These are phyloP conservation scores for Platypus cylindrus DNA, from an alignment of 2,888 invertebrate species.

Conservation along the genomic window DNA sequence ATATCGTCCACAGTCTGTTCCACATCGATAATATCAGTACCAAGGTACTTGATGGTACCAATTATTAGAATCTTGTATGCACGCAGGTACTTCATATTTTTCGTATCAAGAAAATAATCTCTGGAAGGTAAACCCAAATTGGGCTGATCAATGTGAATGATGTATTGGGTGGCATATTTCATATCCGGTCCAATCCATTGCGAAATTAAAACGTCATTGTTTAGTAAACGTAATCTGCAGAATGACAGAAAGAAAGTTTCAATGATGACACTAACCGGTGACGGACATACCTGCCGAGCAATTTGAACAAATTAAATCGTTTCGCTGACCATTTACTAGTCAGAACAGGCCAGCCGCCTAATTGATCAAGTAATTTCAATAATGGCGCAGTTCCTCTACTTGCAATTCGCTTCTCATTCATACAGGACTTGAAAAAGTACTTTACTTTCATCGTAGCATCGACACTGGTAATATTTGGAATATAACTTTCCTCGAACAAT, in stretches of 20 bases:
- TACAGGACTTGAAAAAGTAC: slow-evolving; percentile 76
- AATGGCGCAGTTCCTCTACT: slow-evolving; percentile 61
- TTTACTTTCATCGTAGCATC: slow-evolving; percentile 72
- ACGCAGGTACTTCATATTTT: slow-evolving; percentile 51
- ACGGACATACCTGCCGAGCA: slow-evolving; percentile 53
- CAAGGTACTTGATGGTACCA: slow-evolving; percentile 59
- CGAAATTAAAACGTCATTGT: slow-evolving; percentile 75
- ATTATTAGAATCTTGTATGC: slow-evolving; percentile 73
- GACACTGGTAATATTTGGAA: slow-evolving; percentile 7
- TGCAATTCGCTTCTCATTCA: slow-evolving; percentile 52
- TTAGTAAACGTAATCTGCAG: slow-evolving; percentile 57
- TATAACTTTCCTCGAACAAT: neutral
- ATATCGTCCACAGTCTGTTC: slow-evolving; percentile 46
- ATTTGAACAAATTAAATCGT: slow-evolving; percentile 57
- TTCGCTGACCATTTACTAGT: slow-evolving; percentile 49
- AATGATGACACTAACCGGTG: no score
- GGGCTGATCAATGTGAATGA: slow-evolving; percentile 84
- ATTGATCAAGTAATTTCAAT: slow-evolving; percentile 48
- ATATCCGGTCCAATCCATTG: slow-evolving; percentile 82
- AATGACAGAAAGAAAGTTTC: no score
- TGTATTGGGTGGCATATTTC: slow-evolving; percentile 80
- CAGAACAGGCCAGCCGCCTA: slow-evolving; percentile 86
- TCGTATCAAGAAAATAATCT: slow-evolving; percentile 59
- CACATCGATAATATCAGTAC: slow-evolving; percentile 51
- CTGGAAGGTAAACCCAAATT: slow-evolving; percentile 63